Evolutionary conservation across 2,888 invertebrate genomes (phyloP).

Genomic region (Allolobophora icterica): DNA sequence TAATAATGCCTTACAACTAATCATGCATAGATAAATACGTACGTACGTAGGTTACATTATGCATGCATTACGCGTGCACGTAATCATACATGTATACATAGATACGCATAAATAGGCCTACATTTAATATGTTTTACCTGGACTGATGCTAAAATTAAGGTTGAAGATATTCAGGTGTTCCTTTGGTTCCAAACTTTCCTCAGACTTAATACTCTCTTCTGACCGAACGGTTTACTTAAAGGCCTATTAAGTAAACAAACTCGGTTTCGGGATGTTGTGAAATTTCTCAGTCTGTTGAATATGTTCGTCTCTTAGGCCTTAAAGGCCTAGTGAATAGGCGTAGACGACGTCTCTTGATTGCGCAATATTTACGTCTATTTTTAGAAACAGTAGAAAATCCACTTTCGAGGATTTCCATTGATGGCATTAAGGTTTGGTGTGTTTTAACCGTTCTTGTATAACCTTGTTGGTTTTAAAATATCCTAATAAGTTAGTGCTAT

Average conservation of each 20-base stretch:
- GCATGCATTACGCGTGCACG: no score
- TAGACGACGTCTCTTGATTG: not conserved
- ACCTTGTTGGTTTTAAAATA: no score
- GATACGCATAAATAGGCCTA: not conserved
- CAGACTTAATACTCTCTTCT: not conserved
- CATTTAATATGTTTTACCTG: not conserved
- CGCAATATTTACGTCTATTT: conserved; percentile 1
- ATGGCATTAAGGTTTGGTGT: not conserved
- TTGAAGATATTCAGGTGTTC: not conserved
- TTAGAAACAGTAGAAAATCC: conserved; percentile 10
- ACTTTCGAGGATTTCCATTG: not conserved
- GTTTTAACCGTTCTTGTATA: no score
- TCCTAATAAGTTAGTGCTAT: no score
- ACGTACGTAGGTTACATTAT: no score
- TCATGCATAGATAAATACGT: no score
- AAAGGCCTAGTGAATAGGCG: not conserved
- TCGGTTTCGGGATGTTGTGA: not conserved
- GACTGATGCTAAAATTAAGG: not conserved
- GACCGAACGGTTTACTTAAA: not conserved
- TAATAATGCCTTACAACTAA: no score
- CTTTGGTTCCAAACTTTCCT: not conserved
- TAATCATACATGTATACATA: no score
- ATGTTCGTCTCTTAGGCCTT: not conserved
- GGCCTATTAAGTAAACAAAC: not conserved
- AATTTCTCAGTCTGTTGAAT: not conserved